These are phyloP conservation scores for Lasioglossum baleicum DNA, from an alignment of 1,140 invertebrate genomes.

Conservation along the genomic window DNA sequence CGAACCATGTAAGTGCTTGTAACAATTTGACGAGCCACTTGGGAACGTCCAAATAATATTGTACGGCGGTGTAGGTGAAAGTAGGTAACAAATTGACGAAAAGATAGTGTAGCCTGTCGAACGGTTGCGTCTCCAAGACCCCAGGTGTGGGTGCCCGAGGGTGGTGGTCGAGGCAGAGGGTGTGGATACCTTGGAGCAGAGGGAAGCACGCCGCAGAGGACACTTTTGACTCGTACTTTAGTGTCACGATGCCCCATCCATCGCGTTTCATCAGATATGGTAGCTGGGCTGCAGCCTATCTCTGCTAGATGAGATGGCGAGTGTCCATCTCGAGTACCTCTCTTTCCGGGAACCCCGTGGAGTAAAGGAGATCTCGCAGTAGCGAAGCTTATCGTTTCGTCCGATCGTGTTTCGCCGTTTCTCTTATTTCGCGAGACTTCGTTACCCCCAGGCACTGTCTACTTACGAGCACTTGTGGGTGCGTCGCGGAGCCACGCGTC, in stretches of 20 bases:
- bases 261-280: constrained; percentile 71
- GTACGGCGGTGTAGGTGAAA: background rate
- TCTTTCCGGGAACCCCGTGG: constrained; percentile 68
- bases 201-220: constrained; percentile 46
- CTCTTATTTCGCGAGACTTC: constrained; percentile 64
- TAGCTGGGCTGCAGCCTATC: constrained; percentile 61
- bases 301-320: constrained; percentile 66
- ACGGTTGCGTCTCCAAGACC: background rate
- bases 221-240: constrained; percentile 66
- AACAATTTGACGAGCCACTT: no score
- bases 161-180: constrained; percentile 25
- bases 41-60: background rate
- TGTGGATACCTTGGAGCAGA: constrained; percentile 15
- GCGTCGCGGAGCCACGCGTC: background rate
- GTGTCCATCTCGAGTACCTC: constrained; percentile 62
- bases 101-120: constrained; percentile 27
- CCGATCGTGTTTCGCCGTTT: constrained; percentile 67
- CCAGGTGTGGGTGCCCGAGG: constrained; percentile 46
- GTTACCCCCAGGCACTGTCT: constrained; percentile 50
- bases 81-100: constrained; percentile 29
- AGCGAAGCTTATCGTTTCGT: constrained; percentile 65
- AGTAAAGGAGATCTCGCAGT: constrained; percentile 64
- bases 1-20: no score
- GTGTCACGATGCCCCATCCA: constrained; percentile 59
- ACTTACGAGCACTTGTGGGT: constrained; percentile 42